Base-by-base conservation (phyloP, 2,888 invertebrate species). In the Dugesia japonica region DNA sequence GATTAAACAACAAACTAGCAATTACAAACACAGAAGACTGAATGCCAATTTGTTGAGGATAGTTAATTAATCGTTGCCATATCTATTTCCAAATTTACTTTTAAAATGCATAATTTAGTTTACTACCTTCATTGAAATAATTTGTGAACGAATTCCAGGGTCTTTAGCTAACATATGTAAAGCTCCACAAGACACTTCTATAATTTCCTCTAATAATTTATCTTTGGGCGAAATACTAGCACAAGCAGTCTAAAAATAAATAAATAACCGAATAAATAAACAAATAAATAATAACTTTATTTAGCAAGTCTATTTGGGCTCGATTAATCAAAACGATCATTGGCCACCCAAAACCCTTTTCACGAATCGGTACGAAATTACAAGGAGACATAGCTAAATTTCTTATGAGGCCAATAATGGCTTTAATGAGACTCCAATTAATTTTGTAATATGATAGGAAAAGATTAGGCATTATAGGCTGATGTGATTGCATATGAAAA, bases 181-280 rank as follows among this genome's bases (percentile, higher is more conserved):
- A 20, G 97, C 97, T 0, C 95, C 97, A 1, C 97, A 94, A 0
- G 94, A 93, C 28, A 94, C 94, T 85, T 98, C 98, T 20, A 98
- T 93, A 79, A 98, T 94, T 86, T 98, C 97, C 83, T 97, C 94
- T 17, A 77, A 72, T 20, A 74, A 33, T 33, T 33, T 74, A 74
- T 74, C 26, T 38, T 38, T 33, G 1, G 38, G 31, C 74, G 38
- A 74, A 26, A 74, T 74, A 74, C 9, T 20, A 74, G 33, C 15
- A 74, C 38, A 38, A 1, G 26, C 4, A 74, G 71, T 27, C 72
- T 72, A 28, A 4, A 72, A 28, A 9, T 15, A 4, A 72, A 72
- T 27, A 28, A 72, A 72, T 26, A n/a, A n/a, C n/a, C n/a, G n/a
- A n/a, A n/a, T n/a, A n/a, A n/a, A n/a, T n/a, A n/a, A n/a, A n/a